Evolutionary conservation across 2,113 vertebrate species (phyloP).

Genomic region (Verasper variegatus): DNA sequence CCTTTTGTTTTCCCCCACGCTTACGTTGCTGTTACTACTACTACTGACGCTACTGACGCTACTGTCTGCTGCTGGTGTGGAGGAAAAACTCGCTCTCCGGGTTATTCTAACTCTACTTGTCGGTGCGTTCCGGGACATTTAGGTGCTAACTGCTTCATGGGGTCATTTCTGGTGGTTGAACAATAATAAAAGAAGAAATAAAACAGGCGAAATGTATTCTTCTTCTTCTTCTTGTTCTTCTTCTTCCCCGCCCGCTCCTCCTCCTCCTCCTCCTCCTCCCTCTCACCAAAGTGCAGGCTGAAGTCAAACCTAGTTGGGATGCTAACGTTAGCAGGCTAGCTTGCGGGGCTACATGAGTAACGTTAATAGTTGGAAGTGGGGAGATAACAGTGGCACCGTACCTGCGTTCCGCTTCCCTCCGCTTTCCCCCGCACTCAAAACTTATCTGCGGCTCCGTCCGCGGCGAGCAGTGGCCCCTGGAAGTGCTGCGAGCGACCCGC

Average conservation of each 20-base stretch:
- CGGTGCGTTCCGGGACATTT: background rate
- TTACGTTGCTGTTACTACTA: constrained; percentile 43
- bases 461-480: constrained; percentile 6
- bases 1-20: constrained; percentile 74
- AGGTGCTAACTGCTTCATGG: fast-evolving
- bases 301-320: constrained; percentile 54
- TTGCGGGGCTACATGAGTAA: constrained; percentile 74
- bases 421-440: constrained; percentile 50
- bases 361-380: constrained; percentile 72
- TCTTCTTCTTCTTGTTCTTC: too few species aligned
- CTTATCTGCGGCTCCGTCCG: constrained; percentile 32
- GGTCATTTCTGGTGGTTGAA: background rate
- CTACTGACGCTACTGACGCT: constrained; percentile 29
- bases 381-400: constrained; percentile 64
- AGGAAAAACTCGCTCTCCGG: constrained; percentile 33
- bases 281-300: constrained; percentile 35
- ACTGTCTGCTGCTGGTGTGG: constrained; percentile 21
- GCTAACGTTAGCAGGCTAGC: constrained; percentile 79
- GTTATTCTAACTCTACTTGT: constrained; percentile 20
- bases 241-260: too few species aligned
- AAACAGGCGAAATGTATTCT: background rate
- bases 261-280: background rate
- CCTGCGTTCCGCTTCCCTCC: constrained; percentile 57
- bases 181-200: background rate
- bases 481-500: background rate